Evolutionary conservation across 2,888 invertebrate genomes (phyloP).

Genomic region (Boloria euphrosyne): DNA sequence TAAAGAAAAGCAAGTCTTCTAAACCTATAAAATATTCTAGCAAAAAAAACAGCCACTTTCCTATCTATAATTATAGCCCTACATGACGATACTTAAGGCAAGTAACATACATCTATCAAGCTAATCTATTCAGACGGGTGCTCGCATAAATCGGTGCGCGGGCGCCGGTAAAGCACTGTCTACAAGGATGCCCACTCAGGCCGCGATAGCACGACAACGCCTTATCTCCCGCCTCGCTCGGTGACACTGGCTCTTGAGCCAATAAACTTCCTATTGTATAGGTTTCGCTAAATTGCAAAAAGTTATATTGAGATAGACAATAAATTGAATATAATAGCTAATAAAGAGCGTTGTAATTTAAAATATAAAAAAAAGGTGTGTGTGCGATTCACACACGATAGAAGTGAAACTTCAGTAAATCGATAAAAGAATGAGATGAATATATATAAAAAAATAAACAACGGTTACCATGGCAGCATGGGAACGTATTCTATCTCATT

Average conservation of each 20-base stretch:
- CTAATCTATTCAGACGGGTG: constrained; percentile 58
- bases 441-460: too few species aligned
- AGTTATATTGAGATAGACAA: too few species aligned
- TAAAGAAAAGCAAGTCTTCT: not conserved
- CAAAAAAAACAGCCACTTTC: not conserved
- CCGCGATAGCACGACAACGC: constrained; percentile 47
- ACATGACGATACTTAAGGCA: constrained; percentile 25
- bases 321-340: too few species aligned
- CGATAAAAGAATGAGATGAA: too few species aligned
- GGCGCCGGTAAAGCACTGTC: constrained; percentile 56
- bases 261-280: constrained; percentile 29
- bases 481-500: too few species aligned
- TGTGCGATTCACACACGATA: too few species aligned
- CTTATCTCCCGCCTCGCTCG: constrained; percentile 48
- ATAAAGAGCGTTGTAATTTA: too few species aligned
- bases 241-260: constrained; percentile 48
- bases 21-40: not conserved
- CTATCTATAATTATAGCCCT: constrained; percentile 22
- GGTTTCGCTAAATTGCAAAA: too few species aligned
- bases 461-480: too few species aligned
- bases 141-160: constrained; percentile 58
- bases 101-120: constrained; percentile 52
- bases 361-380: too few species aligned
- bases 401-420: too few species aligned
- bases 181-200: constrained; percentile 54